Percentiles rank a stretch among this genome's conserved stretches.
Evolutionary conservation across 1,140 invertebrate genomes (phyloP).

Genomic region (Tribolium madens): DNA sequence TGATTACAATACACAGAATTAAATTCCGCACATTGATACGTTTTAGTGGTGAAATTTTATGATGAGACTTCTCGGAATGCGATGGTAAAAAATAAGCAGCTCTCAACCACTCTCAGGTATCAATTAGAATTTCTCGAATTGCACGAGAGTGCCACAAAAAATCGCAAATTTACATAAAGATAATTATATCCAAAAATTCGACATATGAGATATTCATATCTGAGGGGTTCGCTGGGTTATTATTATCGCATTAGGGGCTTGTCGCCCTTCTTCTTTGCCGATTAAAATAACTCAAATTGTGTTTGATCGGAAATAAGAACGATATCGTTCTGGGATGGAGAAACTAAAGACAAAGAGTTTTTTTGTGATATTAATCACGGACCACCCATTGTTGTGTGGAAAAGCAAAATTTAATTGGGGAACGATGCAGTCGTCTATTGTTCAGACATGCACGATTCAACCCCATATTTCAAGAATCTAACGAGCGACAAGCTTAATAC

Average conservation of each 20-base stretch:
- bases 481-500: conserved; percentile 25
- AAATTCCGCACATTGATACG: conserved; percentile 11
- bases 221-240: conserved; percentile 27
- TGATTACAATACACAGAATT: conserved; percentile 19
- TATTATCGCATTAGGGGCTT: conserved; percentile 41
- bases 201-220: conserved; percentile 37
- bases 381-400: conserved; percentile 42
- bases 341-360: conserved; percentile 26
- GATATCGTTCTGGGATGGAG: background rate
- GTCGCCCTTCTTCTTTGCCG: conserved; percentile 40
- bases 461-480: conserved; percentile 28
- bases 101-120: background rate
- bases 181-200: conserved; percentile 22
- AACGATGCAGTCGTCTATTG: conserved; percentile 41
- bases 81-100: background rate
- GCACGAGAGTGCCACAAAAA: conserved; percentile 19
- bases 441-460: conserved; percentile 43
- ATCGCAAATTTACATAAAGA: conserved; percentile 11
- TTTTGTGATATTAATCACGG: conserved; percentile 29
- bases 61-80: conserved; percentile 12
- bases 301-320: background rate
- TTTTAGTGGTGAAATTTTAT: conserved; percentile 12
- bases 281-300: conserved; percentile 26
- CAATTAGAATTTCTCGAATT: conserved; percentile 2
- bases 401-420: conserved; percentile 45